These are phyloP conservation scores for Triplophysa siluroides DNA, from an alignment of 2,113 vertebrate genomes.

Conservation along the genomic window DNA sequence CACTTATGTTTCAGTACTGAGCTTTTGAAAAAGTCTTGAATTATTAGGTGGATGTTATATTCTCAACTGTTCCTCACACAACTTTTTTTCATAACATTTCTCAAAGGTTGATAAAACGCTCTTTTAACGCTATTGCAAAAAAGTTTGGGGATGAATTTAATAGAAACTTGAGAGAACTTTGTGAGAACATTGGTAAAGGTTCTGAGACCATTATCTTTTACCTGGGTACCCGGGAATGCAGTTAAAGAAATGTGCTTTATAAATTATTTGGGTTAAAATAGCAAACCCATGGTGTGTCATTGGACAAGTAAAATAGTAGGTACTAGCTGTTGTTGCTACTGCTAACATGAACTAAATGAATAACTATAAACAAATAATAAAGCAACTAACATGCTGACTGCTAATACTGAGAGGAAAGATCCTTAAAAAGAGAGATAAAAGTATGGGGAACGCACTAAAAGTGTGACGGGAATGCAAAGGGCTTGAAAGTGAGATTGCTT, in stretches of 20 bases:
- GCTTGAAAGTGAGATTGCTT: slow-evolving; percentile 23
- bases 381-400: background rate
- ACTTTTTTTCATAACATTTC: no score
- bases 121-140: no score
- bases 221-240: no score
- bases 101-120: no score
- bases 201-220: no score
- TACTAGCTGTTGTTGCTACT: no score
- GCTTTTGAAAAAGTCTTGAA: slow-evolving; percentile 12
- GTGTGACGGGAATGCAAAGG: background rate
- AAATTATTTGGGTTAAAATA: background rate
- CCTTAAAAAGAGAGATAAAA: background rate
- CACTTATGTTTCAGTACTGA: background rate
- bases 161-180: no score
- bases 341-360: no score
- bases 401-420: background rate
- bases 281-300: no score
- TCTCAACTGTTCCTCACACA: background rate
- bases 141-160: no score
- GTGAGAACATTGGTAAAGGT: no score
- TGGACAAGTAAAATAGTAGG: no score
- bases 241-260: background rate
- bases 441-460: background rate
- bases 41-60: slow-evolving; percentile 13
- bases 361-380: background rate